phyloP scores from a whole-genome alignment of 1,140 invertebrate genomes.

The Achatina immaculata region DNA sequence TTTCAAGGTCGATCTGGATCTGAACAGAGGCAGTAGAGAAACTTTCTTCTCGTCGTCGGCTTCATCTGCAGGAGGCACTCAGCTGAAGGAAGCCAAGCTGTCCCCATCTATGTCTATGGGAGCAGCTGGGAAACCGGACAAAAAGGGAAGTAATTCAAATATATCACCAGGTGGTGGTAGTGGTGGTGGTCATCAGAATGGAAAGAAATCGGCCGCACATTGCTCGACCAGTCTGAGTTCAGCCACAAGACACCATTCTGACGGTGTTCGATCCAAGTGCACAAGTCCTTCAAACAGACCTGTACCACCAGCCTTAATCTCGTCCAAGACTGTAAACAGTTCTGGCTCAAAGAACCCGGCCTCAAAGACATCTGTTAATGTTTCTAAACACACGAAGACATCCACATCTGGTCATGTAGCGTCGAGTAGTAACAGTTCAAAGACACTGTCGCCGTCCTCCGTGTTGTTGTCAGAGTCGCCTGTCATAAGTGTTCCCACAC shows the following conservation, averaged over 20 bases:
- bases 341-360: not conserved
- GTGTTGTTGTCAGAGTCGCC: not conserved
- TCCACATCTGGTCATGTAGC: not conserved
- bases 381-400: not conserved
- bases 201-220: not conserved
- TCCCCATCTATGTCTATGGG: slow-evolving; percentile 6
- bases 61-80: not conserved
- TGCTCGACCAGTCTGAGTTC: not conserved
- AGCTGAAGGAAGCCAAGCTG: slow-evolving; percentile 12
- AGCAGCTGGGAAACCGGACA: not conserved
- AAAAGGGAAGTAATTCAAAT: not conserved
- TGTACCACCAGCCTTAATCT: not conserved
- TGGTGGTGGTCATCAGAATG: not conserved
- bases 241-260: not conserved
- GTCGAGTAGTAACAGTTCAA: not conserved
- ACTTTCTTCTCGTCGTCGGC: not conserved
- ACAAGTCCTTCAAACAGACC: not conserved
- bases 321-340: not conserved
- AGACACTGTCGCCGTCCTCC: not conserved
- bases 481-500: not conserved
- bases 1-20: slow-evolving; percentile 17
- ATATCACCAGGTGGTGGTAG: not conserved
- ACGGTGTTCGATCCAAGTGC: too few relatives aligned
- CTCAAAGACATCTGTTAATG: not conserved
- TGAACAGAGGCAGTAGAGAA: not conserved